These are phyloP conservation scores for Temnothorax longispinosus DNA, from an alignment of 1,140 invertebrate species.

Conservation along the genomic window DNA sequence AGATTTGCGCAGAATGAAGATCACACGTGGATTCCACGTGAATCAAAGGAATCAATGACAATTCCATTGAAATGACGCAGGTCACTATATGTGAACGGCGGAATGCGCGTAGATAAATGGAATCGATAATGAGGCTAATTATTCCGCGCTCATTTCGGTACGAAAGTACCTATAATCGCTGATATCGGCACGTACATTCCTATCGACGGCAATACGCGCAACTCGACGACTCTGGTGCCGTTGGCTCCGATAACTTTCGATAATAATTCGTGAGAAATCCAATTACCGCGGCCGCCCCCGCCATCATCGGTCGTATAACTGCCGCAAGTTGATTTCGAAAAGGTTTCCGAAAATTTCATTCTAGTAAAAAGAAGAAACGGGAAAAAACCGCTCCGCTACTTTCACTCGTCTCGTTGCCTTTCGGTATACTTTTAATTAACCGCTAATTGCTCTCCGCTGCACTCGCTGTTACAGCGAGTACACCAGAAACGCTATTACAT, in stretches of 20 bases:
- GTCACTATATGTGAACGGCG: background rate
- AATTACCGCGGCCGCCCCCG: slow-evolving; percentile 38
- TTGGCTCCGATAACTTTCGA: slow-evolving; percentile 59
- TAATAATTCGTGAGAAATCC: slow-evolving; percentile 64
- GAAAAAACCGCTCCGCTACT: background rate
- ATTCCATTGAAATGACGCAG: slow-evolving; percentile 10
- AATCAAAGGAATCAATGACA: slow-evolving; percentile 29
- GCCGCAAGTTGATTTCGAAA: background rate
- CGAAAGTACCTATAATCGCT: slow-evolving; percentile 44
- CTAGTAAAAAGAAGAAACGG: background rate
- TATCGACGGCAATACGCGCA: background rate
- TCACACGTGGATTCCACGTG: background rate
- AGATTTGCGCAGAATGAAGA: background rate
- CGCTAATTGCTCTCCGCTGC: background rate
- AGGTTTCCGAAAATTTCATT: background rate
- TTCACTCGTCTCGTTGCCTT: background rate
- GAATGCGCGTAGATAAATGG: slow-evolving; percentile 26
- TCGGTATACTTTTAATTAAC: background rate
- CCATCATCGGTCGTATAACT: background rate
- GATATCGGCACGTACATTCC: slow-evolving; percentile 51
- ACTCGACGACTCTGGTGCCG: slow-evolving; percentile 27
- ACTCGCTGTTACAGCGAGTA: background rate
- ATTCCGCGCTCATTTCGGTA: slow-evolving; percentile 39
- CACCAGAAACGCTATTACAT: background rate
- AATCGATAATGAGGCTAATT: slow-evolving; percentile 62